These are phyloP conservation scores for Telmatherina bonti DNA, from an alignment of 2,797 vertebrate genomes.

Conservation along the genomic window DNA sequence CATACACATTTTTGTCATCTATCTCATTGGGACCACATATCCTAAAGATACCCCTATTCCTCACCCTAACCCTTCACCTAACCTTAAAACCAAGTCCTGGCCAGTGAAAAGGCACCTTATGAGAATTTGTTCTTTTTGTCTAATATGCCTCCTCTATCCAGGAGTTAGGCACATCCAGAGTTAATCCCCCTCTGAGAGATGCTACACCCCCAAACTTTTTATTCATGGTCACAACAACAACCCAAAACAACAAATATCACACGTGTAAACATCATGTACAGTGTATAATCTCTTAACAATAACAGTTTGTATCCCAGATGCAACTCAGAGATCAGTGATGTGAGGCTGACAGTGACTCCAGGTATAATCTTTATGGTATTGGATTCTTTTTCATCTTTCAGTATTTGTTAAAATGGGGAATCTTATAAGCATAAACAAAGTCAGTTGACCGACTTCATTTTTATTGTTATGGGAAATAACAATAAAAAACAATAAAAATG, in stretches of 20 bases:
- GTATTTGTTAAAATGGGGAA: not conserved
- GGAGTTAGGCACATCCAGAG: not conserved
- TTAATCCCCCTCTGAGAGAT: conserved; percentile 14
- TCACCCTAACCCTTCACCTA: not conserved
- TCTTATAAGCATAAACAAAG: not conserved
- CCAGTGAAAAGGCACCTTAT: not conserved
- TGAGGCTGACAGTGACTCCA: not conserved
- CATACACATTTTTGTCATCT: not conserved
- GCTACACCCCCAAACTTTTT: conserved; percentile 4
- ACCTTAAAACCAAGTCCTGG: not conserved
- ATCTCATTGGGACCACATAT: not conserved
- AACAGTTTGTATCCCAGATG: not conserved
- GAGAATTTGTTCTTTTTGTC: not conserved
- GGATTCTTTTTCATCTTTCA: not conserved
- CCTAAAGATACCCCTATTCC: not conserved
- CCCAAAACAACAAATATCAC: not conserved
- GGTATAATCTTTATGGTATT: not conserved
- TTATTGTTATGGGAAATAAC: too few relatives aligned
- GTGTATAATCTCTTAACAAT: not conserved
- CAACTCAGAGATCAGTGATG: too few relatives aligned
- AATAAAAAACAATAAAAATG: too few relatives aligned
- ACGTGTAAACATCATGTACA: not conserved
- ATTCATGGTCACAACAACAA: not conserved
- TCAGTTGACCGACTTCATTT: too few relatives aligned
- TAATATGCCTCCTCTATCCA: not conserved